Evolutionary conservation across 2,113 vertebrate genomes (phyloP).

Genomic region (Chiloscyllium plagiosum): DNA sequence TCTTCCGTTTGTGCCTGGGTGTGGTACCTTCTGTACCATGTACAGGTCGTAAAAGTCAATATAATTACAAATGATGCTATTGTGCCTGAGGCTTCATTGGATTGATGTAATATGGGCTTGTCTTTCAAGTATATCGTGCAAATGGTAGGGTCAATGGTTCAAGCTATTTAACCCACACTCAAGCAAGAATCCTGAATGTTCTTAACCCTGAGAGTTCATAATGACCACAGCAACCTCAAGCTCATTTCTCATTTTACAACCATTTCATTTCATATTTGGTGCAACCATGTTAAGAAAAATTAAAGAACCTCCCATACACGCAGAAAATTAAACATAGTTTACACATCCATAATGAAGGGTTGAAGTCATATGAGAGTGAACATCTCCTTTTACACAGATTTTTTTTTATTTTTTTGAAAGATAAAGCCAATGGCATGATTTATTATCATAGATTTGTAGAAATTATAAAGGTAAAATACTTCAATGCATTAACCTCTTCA

Average conservation of each 20-base stretch:
- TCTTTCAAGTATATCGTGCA: background rate
- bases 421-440: background rate
- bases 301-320: background rate
- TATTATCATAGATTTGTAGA: conserved; percentile 34
- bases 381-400: conserved; percentile 9
- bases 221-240: background rate
- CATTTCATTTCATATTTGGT: background rate
- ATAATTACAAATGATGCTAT: background rate
- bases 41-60: background rate
- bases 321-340: background rate
- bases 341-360: background rate
- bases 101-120: background rate
- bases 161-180: background rate
- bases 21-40: background rate
- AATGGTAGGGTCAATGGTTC: background rate
- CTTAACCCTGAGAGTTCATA: background rate
- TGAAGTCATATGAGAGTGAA: background rate
- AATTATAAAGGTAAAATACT: conserved; percentile 29
- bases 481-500: background rate
- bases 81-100: background rate
- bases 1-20: background rate
- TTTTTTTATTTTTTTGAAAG: conserved; percentile 18
- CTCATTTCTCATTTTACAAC: background rate
- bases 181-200: background rate
- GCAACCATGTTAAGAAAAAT: background rate